These are phyloP conservation scores for Chaetodon auriga DNA, from an alignment of 2,113 vertebrate genomes.

Conservation along the genomic window DNA sequence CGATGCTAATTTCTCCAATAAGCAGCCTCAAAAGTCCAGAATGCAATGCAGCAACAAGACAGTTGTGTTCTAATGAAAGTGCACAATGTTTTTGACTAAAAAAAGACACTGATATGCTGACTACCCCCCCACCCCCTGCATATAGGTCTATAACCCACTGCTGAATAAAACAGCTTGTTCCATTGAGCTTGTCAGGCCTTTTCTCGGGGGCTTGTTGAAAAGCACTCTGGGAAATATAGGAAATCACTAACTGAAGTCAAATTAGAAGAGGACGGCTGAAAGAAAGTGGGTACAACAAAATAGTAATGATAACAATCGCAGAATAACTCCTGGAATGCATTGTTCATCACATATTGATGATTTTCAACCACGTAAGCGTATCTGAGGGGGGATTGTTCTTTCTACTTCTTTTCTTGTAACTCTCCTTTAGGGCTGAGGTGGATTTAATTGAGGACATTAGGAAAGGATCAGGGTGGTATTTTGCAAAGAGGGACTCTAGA, in stretches of 20 bases:
- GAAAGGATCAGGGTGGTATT: slow-evolving; percentile 6
- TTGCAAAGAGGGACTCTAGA: slow-evolving; percentile 10
- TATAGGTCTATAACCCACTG: slow-evolving; percentile 18
- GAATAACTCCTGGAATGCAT: slow-evolving; percentile 50
- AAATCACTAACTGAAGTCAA: slow-evolving; percentile 69
- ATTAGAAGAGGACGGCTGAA: slow-evolving; percentile 49
- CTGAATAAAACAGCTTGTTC: slow-evolving; percentile 45
- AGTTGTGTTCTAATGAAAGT: background rate
- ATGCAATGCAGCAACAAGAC: slow-evolving; percentile 2
- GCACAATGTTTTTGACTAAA: background rate
- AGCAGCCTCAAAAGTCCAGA: slow-evolving; percentile 12
- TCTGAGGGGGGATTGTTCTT: slow-evolving; percentile 19
- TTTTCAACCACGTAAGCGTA: slow-evolving; percentile 17
- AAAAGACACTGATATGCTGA: background rate
- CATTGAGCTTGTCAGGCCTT: slow-evolving; percentile 38
- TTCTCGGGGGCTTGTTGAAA: slow-evolving; percentile 55
- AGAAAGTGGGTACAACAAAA: slow-evolving; percentile 57
- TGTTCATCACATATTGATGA: slow-evolving; percentile 60
- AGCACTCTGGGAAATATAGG: slow-evolving; percentile 69
- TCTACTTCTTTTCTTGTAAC: slow-evolving; percentile 19
- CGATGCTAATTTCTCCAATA: background rate
- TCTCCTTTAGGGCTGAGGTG: slow-evolving; percentile 9
- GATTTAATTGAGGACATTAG: slow-evolving; percentile 43
- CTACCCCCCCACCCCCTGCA: too few relatives aligned
- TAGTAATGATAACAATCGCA: slow-evolving; percentile 54